These are phyloP conservation scores for Hemistola chrysoprasaria DNA, from an alignment of 2,888 invertebrate species.

Conservation along the genomic window DNA sequence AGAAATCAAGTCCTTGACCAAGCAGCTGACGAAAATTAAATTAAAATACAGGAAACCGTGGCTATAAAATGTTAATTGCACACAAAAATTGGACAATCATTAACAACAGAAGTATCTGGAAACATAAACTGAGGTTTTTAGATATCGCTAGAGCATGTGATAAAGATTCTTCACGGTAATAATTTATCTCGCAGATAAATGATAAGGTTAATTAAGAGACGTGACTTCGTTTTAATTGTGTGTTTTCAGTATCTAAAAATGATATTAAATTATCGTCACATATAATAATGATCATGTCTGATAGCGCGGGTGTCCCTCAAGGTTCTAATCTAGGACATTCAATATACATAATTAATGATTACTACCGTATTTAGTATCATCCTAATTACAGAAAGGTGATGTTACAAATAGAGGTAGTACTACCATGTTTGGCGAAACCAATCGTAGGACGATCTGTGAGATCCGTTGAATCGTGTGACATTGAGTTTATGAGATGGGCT, in stretches of 20 bases:
- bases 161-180: constrained; percentile 11
- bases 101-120: too few species aligned
- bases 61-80: too few species aligned
- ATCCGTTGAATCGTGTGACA: neutral
- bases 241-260: constrained; percentile 20
- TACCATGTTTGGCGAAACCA: constrained; percentile 4
- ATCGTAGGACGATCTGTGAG: constrained; percentile 1
- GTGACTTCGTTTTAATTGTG: constrained; percentile 22
- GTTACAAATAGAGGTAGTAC: constrained; percentile 3
- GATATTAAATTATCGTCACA: constrained; percentile 23
- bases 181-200: constrained; percentile 21
- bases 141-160: constrained; percentile 14
- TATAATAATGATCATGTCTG: constrained; percentile 25
- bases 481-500: too few species aligned
- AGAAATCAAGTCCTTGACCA: too few species aligned
- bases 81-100: too few species aligned
- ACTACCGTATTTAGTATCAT: constrained; percentile 17
- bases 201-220: constrained; percentile 17
- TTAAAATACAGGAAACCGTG: too few species aligned
- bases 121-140: too few species aligned
- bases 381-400: constrained; percentile 18
- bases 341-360: constrained; percentile 14
- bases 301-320: constrained; percentile 22
- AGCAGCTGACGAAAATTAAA: too few species aligned
- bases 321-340: constrained; percentile 23